These are phyloP conservation scores for Tympanuchus pallidicinctus DNA, from an alignment of 2,113 vertebrate species.

Conservation along the genomic window DNA sequence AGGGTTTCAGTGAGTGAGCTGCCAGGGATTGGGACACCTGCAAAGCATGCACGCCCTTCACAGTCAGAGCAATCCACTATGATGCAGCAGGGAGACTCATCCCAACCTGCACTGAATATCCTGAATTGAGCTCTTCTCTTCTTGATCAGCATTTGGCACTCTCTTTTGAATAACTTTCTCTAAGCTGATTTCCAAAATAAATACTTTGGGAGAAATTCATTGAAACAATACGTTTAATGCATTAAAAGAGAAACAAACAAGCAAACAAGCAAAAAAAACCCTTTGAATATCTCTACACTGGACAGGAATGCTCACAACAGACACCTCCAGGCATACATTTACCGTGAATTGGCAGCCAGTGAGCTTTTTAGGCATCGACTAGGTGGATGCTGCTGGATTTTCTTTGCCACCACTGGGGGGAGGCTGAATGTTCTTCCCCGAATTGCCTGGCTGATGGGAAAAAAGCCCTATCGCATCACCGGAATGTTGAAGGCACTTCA, in stretches of 20 bases:
- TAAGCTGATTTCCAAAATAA: background rate
- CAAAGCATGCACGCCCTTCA: background rate
- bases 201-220: background rate
- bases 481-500: slow-evolving; percentile 79
- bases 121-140: background rate
- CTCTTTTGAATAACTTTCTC: background rate
- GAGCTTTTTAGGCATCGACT: background rate
- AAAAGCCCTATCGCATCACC: slow-evolving; percentile 69
- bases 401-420: slow-evolving; percentile 75
- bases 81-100: background rate
- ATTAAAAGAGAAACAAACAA: background rate
- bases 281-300: background rate
- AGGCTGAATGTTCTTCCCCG: slow-evolving; percentile 56
- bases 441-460: slow-evolving; percentile 48
- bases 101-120: rapidly evolving
- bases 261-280: background rate
- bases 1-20: slow-evolving; percentile 10
- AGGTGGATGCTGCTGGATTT: slow-evolving; percentile 48
- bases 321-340: background rate
- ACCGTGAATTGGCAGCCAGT: background rate
- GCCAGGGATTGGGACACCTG: background rate
- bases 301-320: background rate
- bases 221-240: rapidly evolving
- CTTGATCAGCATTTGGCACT: background rate
- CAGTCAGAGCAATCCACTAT: background rate